These are phyloP conservation scores for Sialis lutaria DNA, from an alignment of 2,888 invertebrate genomes.

Conservation along the genomic window DNA sequence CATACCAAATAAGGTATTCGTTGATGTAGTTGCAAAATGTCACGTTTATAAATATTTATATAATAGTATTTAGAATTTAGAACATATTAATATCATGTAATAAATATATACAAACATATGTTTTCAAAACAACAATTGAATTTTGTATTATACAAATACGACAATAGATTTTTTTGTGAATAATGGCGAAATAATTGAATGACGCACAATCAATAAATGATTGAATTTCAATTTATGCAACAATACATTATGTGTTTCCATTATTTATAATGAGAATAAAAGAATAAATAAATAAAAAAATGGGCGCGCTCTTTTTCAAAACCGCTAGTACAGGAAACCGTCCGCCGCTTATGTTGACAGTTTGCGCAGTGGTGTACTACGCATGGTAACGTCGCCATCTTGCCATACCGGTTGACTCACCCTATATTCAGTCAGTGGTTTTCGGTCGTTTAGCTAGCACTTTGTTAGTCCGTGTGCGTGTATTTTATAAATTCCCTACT, in stretches of 20 bases:
- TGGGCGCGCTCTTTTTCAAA: constrained; percentile 5
- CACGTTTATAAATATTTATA: too few species aligned
- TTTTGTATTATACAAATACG: too few species aligned
- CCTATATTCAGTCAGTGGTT: constrained; percentile 20
- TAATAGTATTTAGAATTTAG: too few species aligned
- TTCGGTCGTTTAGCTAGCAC: constrained; percentile 3
- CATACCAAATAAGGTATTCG: too few species aligned
- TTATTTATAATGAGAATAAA: background rate
- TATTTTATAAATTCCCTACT: background rate
- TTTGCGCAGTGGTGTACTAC: constrained; percentile 8
- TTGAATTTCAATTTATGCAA: background rate
- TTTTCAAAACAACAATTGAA: too few species aligned
- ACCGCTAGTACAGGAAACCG: constrained; percentile 1
- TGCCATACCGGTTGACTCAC: constrained; percentile 22
- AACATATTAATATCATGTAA: too few species aligned
- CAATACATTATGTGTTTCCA: background rate
- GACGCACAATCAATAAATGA: too few species aligned
- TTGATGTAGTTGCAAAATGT: too few species aligned
- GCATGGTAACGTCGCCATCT: constrained; percentile 23
- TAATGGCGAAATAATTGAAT: too few species aligned
- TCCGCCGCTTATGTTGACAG: background rate
- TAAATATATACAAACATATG: too few species aligned
- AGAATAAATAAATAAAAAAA: background rate
- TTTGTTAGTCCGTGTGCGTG: constrained; percentile 1
- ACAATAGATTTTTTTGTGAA: too few species aligned